phyloP scores from a whole-genome alignment of 2,888 invertebrate genomes.

The Doris montereyensis region DNA sequence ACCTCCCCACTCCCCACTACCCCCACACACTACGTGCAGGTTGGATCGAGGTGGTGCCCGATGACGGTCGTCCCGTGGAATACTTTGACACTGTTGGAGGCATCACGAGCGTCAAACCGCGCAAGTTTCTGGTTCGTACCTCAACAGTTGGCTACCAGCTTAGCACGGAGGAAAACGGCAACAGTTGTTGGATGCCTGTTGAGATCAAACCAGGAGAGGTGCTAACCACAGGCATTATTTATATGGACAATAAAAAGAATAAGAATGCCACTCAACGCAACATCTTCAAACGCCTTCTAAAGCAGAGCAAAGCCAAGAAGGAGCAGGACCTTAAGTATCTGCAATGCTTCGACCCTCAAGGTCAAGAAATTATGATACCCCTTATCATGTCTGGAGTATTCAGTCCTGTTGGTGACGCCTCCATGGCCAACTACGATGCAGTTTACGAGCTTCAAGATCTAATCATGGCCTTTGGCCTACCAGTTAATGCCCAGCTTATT shows the following conservation, averaged over 20 bases:
- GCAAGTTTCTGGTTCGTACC: slow-evolving; percentile 62
- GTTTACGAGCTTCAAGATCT: slow-evolving; percentile 66
- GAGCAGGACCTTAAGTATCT: slow-evolving; percentile 66
- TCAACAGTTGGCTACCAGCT: slow-evolving; percentile 64
- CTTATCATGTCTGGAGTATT: slow-evolving; percentile 67
- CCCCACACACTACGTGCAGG: slow-evolving; percentile 52
- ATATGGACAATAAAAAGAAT: slow-evolving; percentile 64
- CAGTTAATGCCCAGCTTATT: slow-evolving; percentile 62
- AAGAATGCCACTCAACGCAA: slow-evolving; percentile 31
- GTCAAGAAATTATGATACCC: slow-evolving; percentile 64
- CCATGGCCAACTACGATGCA: slow-evolving; percentile 60
- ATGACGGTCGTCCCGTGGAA: slow-evolving; percentile 66
- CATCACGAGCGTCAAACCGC: slow-evolving; percentile 60
- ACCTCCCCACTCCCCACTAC: not conserved
- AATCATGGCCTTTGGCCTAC: slow-evolving; percentile 61
- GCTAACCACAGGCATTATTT: slow-evolving; percentile 57
- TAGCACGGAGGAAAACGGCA: slow-evolving; percentile 53
- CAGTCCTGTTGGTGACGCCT: slow-evolving; percentile 64
- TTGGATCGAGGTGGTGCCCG: slow-evolving; percentile 66
- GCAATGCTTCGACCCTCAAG: slow-evolving; percentile 62
- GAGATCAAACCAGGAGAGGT: slow-evolving; percentile 62
- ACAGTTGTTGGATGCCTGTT: slow-evolving; percentile 60
- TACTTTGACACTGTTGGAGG: slow-evolving; percentile 66
- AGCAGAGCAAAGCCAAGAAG: slow-evolving; percentile 53
- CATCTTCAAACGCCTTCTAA: slow-evolving; percentile 58